Evolutionary conservation across 2,888 invertebrate species (phyloP).

Genomic region (Tenthredo mesomela): DNA sequence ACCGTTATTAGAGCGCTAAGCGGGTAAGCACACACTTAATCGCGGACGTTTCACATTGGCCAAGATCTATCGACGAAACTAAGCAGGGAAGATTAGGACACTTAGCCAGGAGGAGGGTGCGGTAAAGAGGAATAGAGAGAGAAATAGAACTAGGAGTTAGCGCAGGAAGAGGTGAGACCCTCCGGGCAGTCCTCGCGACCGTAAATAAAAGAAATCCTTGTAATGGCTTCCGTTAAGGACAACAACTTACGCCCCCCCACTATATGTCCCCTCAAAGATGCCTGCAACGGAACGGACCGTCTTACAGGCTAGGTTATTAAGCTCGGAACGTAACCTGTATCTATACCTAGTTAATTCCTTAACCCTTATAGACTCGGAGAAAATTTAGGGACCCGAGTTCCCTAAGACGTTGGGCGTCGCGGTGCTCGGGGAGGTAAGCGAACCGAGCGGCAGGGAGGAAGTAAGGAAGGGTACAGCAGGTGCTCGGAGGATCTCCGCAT

Average conservation of each 20-base stretch:
- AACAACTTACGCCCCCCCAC: constrained; percentile 59
- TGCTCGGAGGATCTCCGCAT: constrained; percentile 76
- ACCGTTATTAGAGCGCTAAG: constrained; percentile 44
- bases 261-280: constrained; percentile 45
- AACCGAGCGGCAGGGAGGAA: constrained; percentile 44
- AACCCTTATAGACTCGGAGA: constrained; percentile 75
- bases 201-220: constrained; percentile 77
- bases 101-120: constrained; percentile 62
- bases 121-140: constrained; percentile 37
- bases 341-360: constrained; percentile 72
- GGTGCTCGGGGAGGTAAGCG: constrained; percentile 55
- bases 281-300: constrained; percentile 30
- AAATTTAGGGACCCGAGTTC: constrained; percentile 71
- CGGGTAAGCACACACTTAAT: constrained; percentile 34
- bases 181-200: constrained; percentile 68
- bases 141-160: constrained; percentile 9
- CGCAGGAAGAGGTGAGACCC: constrained; percentile 45
- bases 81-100: constrained; percentile 71
- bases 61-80: constrained; percentile 70
- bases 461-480: constrained; percentile 65
- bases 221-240: constrained; percentile 74
- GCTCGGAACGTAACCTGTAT: constrained; percentile 55
- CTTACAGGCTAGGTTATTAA: constrained; percentile 63
- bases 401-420: constrained; percentile 58
- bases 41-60: constrained; percentile 62